Percentiles rank a stretch among this genome's conserved stretches.
phyloP scores from a whole-genome alignment of 2,797 vertebrate species.

The Octomys mimax region DNA sequence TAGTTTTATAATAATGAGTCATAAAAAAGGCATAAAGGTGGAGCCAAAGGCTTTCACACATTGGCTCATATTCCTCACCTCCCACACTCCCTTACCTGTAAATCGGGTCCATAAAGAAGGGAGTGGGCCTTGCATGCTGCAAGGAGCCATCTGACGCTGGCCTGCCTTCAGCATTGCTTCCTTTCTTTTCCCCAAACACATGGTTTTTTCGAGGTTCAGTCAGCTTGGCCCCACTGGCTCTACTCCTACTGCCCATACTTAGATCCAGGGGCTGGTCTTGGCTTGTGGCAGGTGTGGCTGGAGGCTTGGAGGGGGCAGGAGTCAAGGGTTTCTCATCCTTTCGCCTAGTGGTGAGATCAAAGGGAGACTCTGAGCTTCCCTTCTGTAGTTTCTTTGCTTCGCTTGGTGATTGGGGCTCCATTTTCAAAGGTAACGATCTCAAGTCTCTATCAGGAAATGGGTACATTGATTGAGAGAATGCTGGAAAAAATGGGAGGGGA shows the following conservation, averaged over 20 bases:
- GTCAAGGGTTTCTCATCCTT: constrained; percentile 95
- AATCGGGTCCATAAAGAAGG: constrained; percentile 99
- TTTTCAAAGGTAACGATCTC: constrained; percentile 94
- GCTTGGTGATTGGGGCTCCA: constrained; percentile 94
- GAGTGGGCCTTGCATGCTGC: constrained; percentile 98
- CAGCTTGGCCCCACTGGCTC: constrained; percentile 91
- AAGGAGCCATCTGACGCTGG: constrained; percentile 94
- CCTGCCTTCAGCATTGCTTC: constrained; percentile 90
- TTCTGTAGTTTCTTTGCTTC: constrained; percentile 95
- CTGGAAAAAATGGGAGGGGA: constrained; percentile 98
- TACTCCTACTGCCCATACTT: constrained; percentile 95
- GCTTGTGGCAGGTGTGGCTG: constrained; percentile 89
- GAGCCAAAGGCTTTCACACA: rapidly evolving
- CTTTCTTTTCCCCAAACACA: constrained; percentile 94
- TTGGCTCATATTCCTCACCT: rapidly evolving
- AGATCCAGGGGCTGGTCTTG: constrained; percentile 98
- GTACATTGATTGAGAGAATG: constrained; percentile 98
- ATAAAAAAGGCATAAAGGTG: background rate
- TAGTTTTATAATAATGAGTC: background rate
- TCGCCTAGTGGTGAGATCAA: constrained; percentile 98
- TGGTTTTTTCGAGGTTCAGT: constrained; percentile 93
- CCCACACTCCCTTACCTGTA: constrained; percentile 94
- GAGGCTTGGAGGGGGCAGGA: constrained; percentile 91
- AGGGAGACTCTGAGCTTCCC: constrained; percentile 95
- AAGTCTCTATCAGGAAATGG: constrained; percentile 97